phyloP scores from a whole-genome alignment of 2,888 invertebrate genomes.

The Coelinius sp. region DNA sequence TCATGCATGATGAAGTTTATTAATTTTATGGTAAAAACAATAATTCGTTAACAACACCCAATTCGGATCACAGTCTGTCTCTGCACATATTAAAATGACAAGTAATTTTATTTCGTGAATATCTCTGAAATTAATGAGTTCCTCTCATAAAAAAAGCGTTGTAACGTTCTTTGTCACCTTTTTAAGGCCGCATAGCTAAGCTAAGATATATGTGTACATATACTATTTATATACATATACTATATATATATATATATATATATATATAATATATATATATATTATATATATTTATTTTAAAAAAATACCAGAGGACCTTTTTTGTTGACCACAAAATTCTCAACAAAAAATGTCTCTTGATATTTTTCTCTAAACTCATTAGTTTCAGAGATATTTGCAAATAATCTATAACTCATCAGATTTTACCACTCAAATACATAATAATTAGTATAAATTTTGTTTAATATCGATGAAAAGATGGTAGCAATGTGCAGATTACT shows the following conservation, averaged over 20 bases:
- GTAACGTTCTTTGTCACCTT: too few species aligned
- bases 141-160: too few species aligned
- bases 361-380: background rate
- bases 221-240: too few species aligned
- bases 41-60: slow-evolving; percentile 65
- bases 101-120: slow-evolving; percentile 11
- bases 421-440: background rate
- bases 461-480: background rate
- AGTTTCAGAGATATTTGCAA: background rate
- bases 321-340: background rate
- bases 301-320: background rate
- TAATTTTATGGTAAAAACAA: slow-evolving; percentile 52
- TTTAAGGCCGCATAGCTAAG: too few species aligned
- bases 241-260: background rate
- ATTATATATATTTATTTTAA: too few species aligned
- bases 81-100: slow-evolving; percentile 59
- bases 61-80: slow-evolving; percentile 69
- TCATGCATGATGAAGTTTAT: slow-evolving; percentile 28
- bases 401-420: background rate
- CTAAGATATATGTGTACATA: too few species aligned
- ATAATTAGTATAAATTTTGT: background rate
- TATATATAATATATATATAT: too few species aligned
- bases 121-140: background rate
- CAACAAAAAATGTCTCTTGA: background rate
- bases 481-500: background rate